Evolutionary conservation across 2,113 vertebrate genomes (phyloP), one percentile per base, ranked within the genome.

Genomic region (Hiodon alosoides): DNA sequence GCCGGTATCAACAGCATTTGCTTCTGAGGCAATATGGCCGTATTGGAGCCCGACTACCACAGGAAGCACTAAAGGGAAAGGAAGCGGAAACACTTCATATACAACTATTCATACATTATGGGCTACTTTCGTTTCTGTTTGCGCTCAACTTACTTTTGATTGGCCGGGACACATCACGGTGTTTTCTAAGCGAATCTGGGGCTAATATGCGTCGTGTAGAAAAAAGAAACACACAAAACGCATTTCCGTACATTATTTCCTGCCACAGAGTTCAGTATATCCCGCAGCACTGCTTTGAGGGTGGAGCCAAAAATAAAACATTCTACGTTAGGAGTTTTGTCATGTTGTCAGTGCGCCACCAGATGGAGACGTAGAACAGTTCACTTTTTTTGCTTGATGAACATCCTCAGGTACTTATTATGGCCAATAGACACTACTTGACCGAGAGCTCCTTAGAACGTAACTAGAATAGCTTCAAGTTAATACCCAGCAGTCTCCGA

Each of bases 11-110:
- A 9, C 69, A 71, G 10, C 17, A 47, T 46, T 54, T 58, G 48
- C 54, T 59, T 53, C 58, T 17, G 57, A 31, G 69, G 55, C 69
- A 71, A 71, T 71, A 71, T 71, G 69, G 69, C 69, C 55, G 69
- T 8, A 16, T n/a, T 11, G 9, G 14, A 71, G 7, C 31, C n/a
- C 55, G 48, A 31, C 69, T 31, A 57, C 54, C 3, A 58, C 68
- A 31, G 69, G 69, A 71, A 59, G 17, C 16, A 3, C 10, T 10
- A 57, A n/a, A 17, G 7, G 7, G 17, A 54, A 4, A 58, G 69
- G 69, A 71, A 71, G 16, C 69, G 69, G 69, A 71, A 71, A 58
- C 9, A 8, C 17, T 50, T 9, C 10, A n/a, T n/a, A n/a, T n/a
- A n/a, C n/a, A n/a, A n/a, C n/a, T n/a, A n/a, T n/a, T n/a, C n/a